Base-by-base conservation (phyloP, 2,797 vertebrate genomes). In the Chelonia mydas region DNA sequence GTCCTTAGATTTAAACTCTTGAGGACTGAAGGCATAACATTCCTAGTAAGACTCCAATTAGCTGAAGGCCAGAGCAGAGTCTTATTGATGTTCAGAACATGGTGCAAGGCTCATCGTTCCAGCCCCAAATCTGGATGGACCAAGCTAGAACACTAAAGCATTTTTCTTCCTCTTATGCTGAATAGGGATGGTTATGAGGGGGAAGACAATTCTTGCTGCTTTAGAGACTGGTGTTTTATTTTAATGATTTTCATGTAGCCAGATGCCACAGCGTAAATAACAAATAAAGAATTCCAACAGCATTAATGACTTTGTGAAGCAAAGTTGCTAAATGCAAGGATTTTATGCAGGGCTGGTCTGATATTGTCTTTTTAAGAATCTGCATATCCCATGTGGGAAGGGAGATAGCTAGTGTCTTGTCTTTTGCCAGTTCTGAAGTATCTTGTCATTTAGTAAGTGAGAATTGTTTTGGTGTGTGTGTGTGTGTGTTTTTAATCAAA, bases 161-260 rank as follows among this genome's bases (percentile, higher is more conserved):
- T 85, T 92, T 81, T 68, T 84, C 86, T 88, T 83, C 13, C 50
- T 28, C 72, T 3, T 81, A 37, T 84, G 84, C 84, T 89, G 77
- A 94, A 57, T 76, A 84, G 77, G 81, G 33, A 77, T 80, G 72
- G 65, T 90, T 96, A 96, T 95, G 87, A 91, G 65, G 87, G 93
- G 92, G 51, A 94, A 78, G 82, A 93, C 82, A 92, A 83, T 95
- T 96, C 85, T 76, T 93, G 77, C 50, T 93, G 84, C 86, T 86
- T 96, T 93, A 94, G 68, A 81, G 81, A 76, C 49, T 96, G 84
- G 92, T 95, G 97, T 96, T 96, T 97, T 94, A 96, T 93, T 95
- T 96, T 96, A 95, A 92, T 94, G 90, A 28, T 92, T 94, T 54
- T 59, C 89, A n/a, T 80, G 41, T 92, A 87, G 47, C 86, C 87